Conservation (phyloP, 2,113 vertebrate species). For the Columba janthina region DNA sequence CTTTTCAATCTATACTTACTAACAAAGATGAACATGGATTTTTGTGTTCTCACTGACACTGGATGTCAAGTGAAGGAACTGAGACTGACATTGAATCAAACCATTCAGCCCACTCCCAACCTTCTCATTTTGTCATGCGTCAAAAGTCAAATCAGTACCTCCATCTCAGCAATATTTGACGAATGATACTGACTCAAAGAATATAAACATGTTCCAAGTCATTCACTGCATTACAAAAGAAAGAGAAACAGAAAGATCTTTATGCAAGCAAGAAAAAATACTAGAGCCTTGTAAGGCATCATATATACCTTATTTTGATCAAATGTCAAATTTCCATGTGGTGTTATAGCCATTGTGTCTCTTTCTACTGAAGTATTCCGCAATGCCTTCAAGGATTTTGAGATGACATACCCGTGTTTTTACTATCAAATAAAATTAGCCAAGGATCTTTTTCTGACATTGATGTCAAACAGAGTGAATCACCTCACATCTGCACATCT, state of each 20-base stretch:
- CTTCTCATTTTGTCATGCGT: not conserved
- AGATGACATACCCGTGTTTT: not conserved
- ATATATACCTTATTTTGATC: not conserved
- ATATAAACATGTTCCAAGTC: not conserved
- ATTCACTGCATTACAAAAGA: not conserved
- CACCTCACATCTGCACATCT: not conserved
- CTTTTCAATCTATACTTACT: not conserved
- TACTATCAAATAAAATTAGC: not conserved
- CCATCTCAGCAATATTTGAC: not conserved
- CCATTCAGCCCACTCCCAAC: not conserved
- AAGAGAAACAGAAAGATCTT: not conserved
- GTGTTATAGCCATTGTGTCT: not conserved
- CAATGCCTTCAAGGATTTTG: not conserved
- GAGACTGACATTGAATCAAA: not conserved
- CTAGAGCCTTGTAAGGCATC: not conserved
- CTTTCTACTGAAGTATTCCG: not conserved
- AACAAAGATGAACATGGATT: not conserved
- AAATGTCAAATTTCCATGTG: not conserved
- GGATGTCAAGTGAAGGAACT: not conserved
- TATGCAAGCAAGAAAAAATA: not conserved
- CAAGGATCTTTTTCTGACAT: not conserved
- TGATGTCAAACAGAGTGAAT: not conserved
- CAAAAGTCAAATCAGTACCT: not conserved
- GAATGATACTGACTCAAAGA: not conserved
- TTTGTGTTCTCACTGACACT: not conserved